These are phyloP conservation scores for Bufo gargarizans DNA, from an alignment of 2,113 vertebrate species.

Conservation along the genomic window DNA sequence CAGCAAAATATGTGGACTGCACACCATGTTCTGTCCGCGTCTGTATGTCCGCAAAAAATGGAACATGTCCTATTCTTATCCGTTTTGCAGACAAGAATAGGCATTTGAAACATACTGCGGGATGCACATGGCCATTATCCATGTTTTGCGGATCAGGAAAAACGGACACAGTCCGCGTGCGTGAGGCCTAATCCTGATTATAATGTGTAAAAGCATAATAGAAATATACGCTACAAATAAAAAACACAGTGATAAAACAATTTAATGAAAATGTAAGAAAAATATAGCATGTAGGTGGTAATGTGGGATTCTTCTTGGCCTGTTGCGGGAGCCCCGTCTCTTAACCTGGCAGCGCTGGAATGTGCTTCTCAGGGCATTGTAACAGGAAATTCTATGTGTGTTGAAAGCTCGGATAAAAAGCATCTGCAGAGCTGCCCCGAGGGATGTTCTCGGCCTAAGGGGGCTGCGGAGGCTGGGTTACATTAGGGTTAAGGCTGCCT, in stretches of 20 bases:
- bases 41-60: no score
- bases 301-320: conserved; percentile 13
- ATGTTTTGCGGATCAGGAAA: no score
- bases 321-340: conserved; percentile 36
- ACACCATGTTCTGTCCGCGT: no score
- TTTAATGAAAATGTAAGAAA: not conserved
- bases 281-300: not conserved
- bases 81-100: no score
- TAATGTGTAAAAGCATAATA: not conserved
- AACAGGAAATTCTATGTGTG: conserved; percentile 64
- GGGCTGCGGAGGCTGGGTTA: conserved; percentile 49
- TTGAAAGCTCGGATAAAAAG: conserved; percentile 64
- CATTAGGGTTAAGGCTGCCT: conserved; percentile 61
- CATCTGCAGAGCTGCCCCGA: conserved; percentile 59
- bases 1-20: no score
- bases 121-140: no score
- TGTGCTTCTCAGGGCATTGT: conserved; percentile 61
- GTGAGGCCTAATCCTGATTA: not conserved
- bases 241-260: not conserved
- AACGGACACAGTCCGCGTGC: no score
- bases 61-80: no score
- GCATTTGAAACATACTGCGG: no score
- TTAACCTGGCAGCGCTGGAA: conserved; percentile 63
- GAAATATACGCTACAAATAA: not conserved
- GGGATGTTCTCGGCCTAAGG: conserved; percentile 44